A percentile compares a stretch with the other conserved stretches of the same genome.
Conservation (phyloP, 1,140 invertebrate genomes). For the Nephotettix cincticeps region DNA sequence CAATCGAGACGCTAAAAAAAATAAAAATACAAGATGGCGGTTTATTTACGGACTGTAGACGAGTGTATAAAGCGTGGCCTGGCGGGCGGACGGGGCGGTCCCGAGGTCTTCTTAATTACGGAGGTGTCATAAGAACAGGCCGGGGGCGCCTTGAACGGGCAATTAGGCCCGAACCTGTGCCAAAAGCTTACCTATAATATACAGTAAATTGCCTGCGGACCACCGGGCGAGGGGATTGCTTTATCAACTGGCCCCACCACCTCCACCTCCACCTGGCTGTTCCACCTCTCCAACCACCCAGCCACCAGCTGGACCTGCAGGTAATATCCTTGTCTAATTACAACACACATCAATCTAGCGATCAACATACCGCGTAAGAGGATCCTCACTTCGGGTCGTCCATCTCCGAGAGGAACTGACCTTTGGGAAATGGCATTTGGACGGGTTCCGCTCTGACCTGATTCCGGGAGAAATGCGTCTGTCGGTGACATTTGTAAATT, state of each 20-base stretch:
- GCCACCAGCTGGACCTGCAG: too few relatives aligned
- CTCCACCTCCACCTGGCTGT: too few relatives aligned
- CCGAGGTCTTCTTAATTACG: neutral
- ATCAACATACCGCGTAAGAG: too few relatives aligned
- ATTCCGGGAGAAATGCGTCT: too few relatives aligned
- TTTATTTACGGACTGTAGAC: slow-evolving; percentile 1
- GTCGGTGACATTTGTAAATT: too few relatives aligned
- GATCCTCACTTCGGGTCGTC: too few relatives aligned
- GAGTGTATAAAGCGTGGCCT: neutral
- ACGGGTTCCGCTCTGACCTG: too few relatives aligned
- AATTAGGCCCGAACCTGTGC: slow-evolving; percentile 12
- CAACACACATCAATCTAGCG: slow-evolving; percentile 6
- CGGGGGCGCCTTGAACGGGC: slow-evolving; percentile 1
- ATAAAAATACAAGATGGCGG: slow-evolving; percentile 16
- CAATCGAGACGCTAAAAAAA: too few relatives aligned
- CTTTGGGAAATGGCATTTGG: too few relatives aligned
- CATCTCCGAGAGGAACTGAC: too few relatives aligned
- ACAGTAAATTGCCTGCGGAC: slow-evolving; percentile 14
- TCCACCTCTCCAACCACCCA: too few relatives aligned
- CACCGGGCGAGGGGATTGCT: slow-evolving; percentile 8
- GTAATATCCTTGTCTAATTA: slow-evolving; percentile 23
- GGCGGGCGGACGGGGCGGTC: neutral
- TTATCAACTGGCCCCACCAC: neutral
- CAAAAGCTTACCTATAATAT: slow-evolving; percentile 23
- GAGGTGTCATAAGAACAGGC: slow-evolving; percentile 21